phyloP scores from a whole-genome alignment of 2,888 invertebrate species.

The Tubulanus polymorphus region DNA sequence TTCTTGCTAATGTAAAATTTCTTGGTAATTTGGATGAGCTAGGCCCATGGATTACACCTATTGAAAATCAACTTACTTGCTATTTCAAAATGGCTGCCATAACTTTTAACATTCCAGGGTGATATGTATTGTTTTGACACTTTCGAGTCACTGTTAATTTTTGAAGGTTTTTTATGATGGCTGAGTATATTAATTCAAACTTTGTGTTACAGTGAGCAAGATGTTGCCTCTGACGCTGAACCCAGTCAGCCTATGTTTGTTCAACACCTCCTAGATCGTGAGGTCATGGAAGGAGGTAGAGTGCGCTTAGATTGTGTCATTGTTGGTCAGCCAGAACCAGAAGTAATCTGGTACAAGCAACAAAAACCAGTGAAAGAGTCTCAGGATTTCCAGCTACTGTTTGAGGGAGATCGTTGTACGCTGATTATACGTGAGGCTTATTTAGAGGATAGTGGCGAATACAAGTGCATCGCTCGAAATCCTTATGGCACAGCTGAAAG shows the following conservation, averaged over 20 bases:
- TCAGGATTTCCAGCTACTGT: constrained; percentile 73
- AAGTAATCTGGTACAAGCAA: constrained; percentile 71
- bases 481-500: constrained; percentile 80
- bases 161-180: too few relatives aligned
- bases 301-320: constrained; percentile 54
- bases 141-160: too few relatives aligned
- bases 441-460: constrained; percentile 72
- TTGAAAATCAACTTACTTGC: too few relatives aligned
- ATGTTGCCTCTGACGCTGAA: constrained; percentile 64
- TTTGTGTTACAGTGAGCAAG: constrained; percentile 28
- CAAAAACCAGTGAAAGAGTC: constrained; percentile 78
- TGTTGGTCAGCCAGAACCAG: constrained; percentile 55
- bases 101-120: too few relatives aligned
- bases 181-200: too few relatives aligned
- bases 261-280: constrained; percentile 39
- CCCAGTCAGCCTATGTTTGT: constrained; percentile 60
- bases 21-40: too few relatives aligned
- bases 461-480: constrained; percentile 81
- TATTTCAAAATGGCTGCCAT: too few relatives aligned
- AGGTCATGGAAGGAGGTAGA: constrained; percentile 44
- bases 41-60: too few relatives aligned
- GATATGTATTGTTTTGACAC: too few relatives aligned
- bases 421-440: constrained; percentile 58
- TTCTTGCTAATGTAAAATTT: too few relatives aligned
- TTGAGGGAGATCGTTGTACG: constrained; percentile 70